Percentiles rank a stretch among this genome's conserved stretches.
phyloP scores from a whole-genome alignment of 2,797 vertebrate genomes.

The Argya squamiceps region DNA sequence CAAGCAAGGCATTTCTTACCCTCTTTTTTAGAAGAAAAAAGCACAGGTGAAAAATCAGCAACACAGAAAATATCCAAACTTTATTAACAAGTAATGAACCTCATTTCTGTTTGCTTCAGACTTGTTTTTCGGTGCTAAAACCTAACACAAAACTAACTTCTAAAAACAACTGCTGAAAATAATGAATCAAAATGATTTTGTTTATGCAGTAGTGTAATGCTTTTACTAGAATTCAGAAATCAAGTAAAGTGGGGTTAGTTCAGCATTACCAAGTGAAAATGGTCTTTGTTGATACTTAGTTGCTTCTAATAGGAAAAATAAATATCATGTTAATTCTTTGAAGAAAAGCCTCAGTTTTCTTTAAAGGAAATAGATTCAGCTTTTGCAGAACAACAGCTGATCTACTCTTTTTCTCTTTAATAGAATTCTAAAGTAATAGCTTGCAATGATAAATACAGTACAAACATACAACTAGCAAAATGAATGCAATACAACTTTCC shows the following conservation, averaged over 20 bases:
- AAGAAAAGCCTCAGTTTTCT: not conserved
- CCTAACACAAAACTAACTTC: not conserved
- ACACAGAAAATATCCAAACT: not conserved
- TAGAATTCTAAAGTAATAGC: not conserved
- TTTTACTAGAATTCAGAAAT: not conserved
- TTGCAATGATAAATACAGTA: not conserved
- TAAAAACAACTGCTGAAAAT: not conserved
- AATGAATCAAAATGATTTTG: not conserved
- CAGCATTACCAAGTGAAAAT: not conserved
- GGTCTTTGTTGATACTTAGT: not conserved
- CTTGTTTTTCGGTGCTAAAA: not conserved
- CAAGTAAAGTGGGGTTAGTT: not conserved
- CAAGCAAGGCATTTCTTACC: not conserved
- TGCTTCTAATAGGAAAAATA: not conserved
- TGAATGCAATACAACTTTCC: not conserved
- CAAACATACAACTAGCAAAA: not conserved
- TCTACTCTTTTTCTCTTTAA: not conserved
- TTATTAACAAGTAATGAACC: not conserved
- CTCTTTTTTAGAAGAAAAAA: not conserved
- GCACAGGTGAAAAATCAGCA: not conserved
- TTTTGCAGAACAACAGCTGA: not conserved
- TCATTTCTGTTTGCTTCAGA: not conserved
- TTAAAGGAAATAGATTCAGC: not conserved
- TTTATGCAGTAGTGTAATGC: not conserved
- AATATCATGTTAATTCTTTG: not conserved